phyloP scores from a whole-genome alignment of 2,797 vertebrate genomes.

The Chaetodon trifasciatus region DNA sequence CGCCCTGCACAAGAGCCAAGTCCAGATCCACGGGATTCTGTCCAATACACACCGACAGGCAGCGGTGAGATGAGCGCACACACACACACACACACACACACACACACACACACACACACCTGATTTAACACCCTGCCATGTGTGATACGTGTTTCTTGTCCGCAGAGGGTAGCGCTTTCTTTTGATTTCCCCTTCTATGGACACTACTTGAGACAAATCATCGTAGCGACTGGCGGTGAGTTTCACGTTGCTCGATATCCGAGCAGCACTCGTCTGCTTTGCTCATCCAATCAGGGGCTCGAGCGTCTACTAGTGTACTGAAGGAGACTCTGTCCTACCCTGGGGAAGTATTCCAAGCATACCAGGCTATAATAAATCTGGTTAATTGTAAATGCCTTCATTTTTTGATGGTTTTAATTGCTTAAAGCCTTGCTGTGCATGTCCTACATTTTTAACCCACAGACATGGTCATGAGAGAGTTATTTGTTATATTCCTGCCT shows the following conservation, averaged over 20 bases:
- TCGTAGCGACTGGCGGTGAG: conserved; percentile 96
- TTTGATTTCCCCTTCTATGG: conserved; percentile 98
- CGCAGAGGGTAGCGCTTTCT: conserved; percentile 92
- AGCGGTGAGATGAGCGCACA: conserved; percentile 86
- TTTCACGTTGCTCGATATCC: not conserved
- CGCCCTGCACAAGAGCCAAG: conserved; percentile 85
- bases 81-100: conserved; percentile 14
- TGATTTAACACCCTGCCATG: not conserved
- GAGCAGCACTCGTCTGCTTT: not conserved
- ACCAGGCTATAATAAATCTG: conserved; percentile 22
- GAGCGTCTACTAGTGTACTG: not conserved
- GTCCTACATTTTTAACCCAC: conserved; percentile 36
- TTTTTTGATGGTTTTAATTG: conserved; percentile 28
- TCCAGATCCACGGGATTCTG: conserved; percentile 91
- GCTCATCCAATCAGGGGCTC: conserved; percentile 7
- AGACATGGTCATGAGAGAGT: conserved; percentile 8
- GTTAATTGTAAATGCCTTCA: conserved; percentile 36
- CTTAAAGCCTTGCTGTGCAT: conserved; percentile 14
- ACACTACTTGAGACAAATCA: conserved; percentile 93
- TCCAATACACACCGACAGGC: conserved; percentile 95
- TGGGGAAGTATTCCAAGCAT: conserved; percentile 31
- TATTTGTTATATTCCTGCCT: conserved; percentile 1
- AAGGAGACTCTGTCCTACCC: conserved; percentile 41
- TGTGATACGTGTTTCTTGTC: conserved; percentile 34
- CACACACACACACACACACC: not conserved